A percentile compares a stretch with the other conserved stretches of the same genome.
Conservation (phyloP, 2,113 vertebrate species). For the Daubentonia madagascariensis region DNA sequence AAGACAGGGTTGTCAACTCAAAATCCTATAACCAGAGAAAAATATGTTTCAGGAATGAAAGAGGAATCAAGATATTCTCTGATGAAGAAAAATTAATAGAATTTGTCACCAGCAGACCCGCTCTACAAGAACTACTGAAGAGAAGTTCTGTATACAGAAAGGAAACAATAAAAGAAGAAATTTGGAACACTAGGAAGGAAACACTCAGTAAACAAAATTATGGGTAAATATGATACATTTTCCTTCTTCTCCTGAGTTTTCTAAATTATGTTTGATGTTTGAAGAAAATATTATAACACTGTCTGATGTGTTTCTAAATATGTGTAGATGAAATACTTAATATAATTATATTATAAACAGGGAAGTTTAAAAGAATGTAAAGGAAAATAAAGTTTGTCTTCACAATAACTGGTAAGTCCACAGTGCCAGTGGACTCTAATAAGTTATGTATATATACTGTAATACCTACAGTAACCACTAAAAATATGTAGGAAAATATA, state of each 20-base stretch:
- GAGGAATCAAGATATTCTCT: neutral
- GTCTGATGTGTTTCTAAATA: neutral
- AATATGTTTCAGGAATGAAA: neutral
- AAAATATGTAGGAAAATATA: neutral
- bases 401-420: neutral
- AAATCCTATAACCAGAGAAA: neutral
- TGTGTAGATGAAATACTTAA: neutral
- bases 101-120: neutral
- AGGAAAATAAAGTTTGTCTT: neutral
- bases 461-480: neutral
- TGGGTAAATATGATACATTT: neutral
- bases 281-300: neutral
- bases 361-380: neutral
- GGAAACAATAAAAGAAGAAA: neutral
- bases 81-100: neutral
- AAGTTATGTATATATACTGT: neutral
- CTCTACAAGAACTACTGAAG: neutral
- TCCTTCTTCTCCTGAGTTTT: neutral
- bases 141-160: neutral
- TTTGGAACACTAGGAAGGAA: neutral
- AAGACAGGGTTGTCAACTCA: neutral
- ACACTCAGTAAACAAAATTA: neutral
- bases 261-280: neutral
- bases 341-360: neutral
- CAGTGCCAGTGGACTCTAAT: neutral